Percentiles rank a stretch among this genome's conserved stretches.
These are phyloP conservation scores for Pogonophryne albipinna DNA, from an alignment of 2,797 vertebrate species.

Conservation along the genomic window DNA sequence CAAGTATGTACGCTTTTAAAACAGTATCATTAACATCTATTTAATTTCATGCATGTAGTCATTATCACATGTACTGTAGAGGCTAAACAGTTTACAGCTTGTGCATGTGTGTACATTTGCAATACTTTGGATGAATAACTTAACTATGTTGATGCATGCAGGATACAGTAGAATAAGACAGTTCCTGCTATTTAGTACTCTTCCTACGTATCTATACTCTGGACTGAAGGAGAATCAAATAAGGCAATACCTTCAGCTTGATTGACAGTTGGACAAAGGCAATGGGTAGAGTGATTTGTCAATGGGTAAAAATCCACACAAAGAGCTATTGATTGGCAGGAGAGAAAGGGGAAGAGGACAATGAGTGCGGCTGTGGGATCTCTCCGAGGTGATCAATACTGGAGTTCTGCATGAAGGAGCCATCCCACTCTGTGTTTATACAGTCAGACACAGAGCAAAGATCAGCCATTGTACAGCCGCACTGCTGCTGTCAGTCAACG, in stretches of 20 bases:
- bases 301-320: conserved; percentile 84
- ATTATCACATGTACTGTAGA: too few species aligned
- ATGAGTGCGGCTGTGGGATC: conserved; percentile 81
- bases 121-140: not conserved
- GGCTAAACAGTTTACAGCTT: not conserved
- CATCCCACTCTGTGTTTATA: conserved; percentile 82
- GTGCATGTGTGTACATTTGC: not conserved
- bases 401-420: conserved; percentile 83
- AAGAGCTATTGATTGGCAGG: conserved; percentile 86
- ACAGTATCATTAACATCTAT: not conserved
- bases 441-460: conserved; percentile 82
- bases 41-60: not conserved
- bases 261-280: conserved; percentile 85
- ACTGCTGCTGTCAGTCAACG: conserved; percentile 80
- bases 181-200: conserved; percentile 10
- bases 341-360: conserved; percentile 80
- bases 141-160: not conserved
- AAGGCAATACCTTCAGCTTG: conserved; percentile 73
- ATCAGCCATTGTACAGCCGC: conserved; percentile 79
- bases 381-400: conserved; percentile 82
- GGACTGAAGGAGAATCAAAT: conserved; percentile 65
- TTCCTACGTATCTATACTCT: conserved; percentile 38
- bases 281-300: conserved; percentile 85
- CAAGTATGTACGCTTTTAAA: not conserved
- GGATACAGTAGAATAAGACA: not conserved